Conservation (phyloP, 1,140 invertebrate species). For the Camponotus floridanus region DNA sequence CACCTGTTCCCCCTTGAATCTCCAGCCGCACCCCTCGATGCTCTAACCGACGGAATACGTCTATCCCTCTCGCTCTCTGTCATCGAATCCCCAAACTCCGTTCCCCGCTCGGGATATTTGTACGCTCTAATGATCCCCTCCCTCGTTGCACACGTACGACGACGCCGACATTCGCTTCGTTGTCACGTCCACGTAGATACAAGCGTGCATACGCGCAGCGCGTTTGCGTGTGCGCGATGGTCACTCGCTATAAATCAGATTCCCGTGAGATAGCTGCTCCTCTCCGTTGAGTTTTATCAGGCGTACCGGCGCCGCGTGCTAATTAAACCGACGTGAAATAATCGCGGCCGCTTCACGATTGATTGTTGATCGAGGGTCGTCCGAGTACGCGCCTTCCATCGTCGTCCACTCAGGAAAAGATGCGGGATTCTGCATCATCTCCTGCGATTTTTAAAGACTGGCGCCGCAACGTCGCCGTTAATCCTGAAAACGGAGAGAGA, state of each 20-base stretch:
- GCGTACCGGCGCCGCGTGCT: conserved; percentile 84
- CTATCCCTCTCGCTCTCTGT: conserved; percentile 68
- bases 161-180: conserved; percentile 3
- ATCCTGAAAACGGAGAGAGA: conserved; percentile 40
- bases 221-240: conserved; percentile 74
- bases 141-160: background rate
- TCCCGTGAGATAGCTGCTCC: conserved; percentile 85
- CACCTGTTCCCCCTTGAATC: conserved; percentile 56
- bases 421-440: conserved; percentile 12
- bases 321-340: conserved; percentile 86
- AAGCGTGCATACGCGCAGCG: conserved; percentile 25
- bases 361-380: conserved; percentile 85
- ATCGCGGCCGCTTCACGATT: conserved; percentile 84
- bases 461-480: background rate
- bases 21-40: conserved; percentile 31
- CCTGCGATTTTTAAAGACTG: conserved; percentile 37
- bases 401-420: conserved; percentile 6
- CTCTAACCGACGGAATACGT: background rate
- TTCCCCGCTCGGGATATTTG: conserved; percentile 29
- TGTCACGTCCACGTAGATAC: conserved; percentile 19
- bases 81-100: conserved; percentile 59
- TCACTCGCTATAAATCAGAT: conserved; percentile 86
- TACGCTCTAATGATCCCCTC: conserved; percentile 9
- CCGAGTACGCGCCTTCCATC: conserved; percentile 67
- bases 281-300: conserved; percentile 84